Percentiles rank a stretch among this genome's conserved stretches.
phyloP scores from a whole-genome alignment of 2,113 vertebrate genomes.

The Cricetomys ansorgei region DNA sequence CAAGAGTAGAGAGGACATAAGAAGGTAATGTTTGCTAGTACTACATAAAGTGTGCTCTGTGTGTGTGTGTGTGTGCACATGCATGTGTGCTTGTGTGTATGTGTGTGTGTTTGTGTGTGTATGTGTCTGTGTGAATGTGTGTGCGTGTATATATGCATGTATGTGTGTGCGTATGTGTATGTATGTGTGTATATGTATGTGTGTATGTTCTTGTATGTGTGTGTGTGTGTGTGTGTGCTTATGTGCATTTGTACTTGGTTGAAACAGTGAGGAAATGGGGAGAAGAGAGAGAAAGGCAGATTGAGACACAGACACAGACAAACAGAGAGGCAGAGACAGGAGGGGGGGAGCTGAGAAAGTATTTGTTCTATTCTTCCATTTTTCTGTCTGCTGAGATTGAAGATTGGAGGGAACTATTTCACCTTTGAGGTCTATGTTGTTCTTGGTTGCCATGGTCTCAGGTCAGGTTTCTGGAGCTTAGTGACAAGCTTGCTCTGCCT shows the following conservation, averaged over 20 bases:
- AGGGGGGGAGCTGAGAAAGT: background rate
- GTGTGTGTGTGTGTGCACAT: background rate
- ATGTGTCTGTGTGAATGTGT: too few relatives aligned
- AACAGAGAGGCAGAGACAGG: background rate
- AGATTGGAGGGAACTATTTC: background rate
- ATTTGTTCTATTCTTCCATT: background rate
- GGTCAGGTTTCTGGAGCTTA: slow-evolving; percentile 50
- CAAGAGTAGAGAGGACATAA: background rate
- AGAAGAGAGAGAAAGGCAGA: too few relatives aligned
- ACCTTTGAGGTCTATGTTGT: slow-evolving; percentile 18
- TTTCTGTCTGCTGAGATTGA: background rate
- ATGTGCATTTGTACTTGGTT: background rate
- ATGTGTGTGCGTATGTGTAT: too few relatives aligned
- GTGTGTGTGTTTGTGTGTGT: too few relatives aligned
- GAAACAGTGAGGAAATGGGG: background rate
- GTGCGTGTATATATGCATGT: too few relatives aligned
- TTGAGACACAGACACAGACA: background rate
- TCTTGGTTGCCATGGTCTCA: background rate
- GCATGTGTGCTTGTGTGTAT: too few relatives aligned
- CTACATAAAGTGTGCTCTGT: background rate
- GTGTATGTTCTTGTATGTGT: too few relatives aligned
- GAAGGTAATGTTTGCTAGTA: background rate
- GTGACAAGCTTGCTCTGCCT: slow-evolving; percentile 31
- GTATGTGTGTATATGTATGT: too few relatives aligned
- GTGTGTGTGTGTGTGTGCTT: background rate